Evolutionary conservation across 2,888 invertebrate genomes (phyloP).

Genomic region (Frankliniella intonsa): DNA sequence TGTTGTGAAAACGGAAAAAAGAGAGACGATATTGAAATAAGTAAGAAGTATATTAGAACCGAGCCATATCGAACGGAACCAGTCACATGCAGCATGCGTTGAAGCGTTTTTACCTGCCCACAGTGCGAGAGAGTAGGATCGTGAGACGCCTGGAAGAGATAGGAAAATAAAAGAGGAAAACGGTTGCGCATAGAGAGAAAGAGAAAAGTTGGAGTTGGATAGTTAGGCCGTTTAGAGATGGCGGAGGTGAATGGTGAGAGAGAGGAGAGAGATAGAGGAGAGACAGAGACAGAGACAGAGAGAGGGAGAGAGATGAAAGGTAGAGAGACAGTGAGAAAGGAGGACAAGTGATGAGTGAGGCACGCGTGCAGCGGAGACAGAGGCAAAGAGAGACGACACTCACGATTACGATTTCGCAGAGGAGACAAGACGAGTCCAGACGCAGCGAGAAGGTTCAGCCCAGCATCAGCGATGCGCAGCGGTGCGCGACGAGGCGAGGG

Average conservation of each 20-base stretch:
- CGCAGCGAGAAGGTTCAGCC: neutral
- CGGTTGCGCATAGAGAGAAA: conserved; percentile 25
- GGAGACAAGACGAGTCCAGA: conserved; percentile 11
- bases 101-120: conserved; percentile 22
- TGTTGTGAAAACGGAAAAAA: neutral
- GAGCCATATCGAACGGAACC: neutral
- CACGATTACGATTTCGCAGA: conserved; percentile 7
- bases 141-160: conserved; percentile 11
- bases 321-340: conserved; percentile 5
- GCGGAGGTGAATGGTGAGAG: neutral
- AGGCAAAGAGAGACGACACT: neutral
- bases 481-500: no score
- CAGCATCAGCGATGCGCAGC: neutral
- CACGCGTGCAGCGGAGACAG: conserved; percentile 17
- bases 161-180: conserved; percentile 11
- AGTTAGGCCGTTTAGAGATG: no score
- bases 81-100: conserved; percentile 4
- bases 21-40: neutral
- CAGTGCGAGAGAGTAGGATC: conserved; percentile 6
- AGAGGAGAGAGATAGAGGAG: conserved; percentile 19
- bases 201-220: neutral
- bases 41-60: neutral
- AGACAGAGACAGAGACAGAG: conserved; percentile 21
- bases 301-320: conserved; percentile 1
- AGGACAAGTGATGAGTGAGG: conserved; percentile 16